A percentile compares a stretch with the other conserved stretches of the same genome.
These are phyloP conservation scores for Dolichallabes microphthalmus DNA, from an alignment of 2,113 vertebrate genomes.

Conservation along the genomic window DNA sequence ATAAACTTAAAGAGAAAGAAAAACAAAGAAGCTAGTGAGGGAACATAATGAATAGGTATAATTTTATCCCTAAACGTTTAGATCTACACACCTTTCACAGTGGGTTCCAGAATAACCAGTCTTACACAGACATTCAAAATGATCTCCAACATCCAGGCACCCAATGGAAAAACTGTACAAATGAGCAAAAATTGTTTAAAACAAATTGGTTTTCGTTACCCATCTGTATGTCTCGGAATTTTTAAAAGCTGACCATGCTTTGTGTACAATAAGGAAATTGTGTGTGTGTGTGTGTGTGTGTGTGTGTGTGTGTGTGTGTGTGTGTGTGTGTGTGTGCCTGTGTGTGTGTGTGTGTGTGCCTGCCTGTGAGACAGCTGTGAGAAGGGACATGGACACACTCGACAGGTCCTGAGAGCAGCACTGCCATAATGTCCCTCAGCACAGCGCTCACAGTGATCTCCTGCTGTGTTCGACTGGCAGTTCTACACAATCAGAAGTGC, in stretches of 20 bases:
- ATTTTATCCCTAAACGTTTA: neutral
- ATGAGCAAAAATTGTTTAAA: neutral
- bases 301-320: neutral
- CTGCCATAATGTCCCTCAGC: slow-evolving; percentile 80
- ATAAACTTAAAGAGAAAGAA: neutral
- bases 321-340: too few species aligned
- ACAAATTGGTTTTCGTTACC: neutral
- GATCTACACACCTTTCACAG: slow-evolving; percentile 76
- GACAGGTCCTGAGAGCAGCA: slow-evolving; percentile 72
- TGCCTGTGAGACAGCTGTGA: slow-evolving; percentile 75
- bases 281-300: slow-evolving; percentile 7
- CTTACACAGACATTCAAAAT: slow-evolving; percentile 79
- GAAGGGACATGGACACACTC: slow-evolving; percentile 77
- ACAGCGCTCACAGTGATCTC: slow-evolving; percentile 80
- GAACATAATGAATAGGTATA: neutral
- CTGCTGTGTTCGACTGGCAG: slow-evolving; percentile 77
- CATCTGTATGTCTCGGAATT: neutral
- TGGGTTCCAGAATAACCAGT: slow-evolving; percentile 76
- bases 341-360: neutral
- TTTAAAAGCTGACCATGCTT: too few species aligned
- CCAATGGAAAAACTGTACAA: slow-evolving; percentile 77
- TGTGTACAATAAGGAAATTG: neutral
- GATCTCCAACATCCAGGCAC: slow-evolving; percentile 71
- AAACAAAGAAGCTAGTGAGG: neutral
- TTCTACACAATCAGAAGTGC: slow-evolving; percentile 64